A percentile compares a stretch with the other conserved stretches of the same genome.
Conservation (phyloP, 2,888 invertebrate genomes). For the Pyrocoelia pectoralis region DNA sequence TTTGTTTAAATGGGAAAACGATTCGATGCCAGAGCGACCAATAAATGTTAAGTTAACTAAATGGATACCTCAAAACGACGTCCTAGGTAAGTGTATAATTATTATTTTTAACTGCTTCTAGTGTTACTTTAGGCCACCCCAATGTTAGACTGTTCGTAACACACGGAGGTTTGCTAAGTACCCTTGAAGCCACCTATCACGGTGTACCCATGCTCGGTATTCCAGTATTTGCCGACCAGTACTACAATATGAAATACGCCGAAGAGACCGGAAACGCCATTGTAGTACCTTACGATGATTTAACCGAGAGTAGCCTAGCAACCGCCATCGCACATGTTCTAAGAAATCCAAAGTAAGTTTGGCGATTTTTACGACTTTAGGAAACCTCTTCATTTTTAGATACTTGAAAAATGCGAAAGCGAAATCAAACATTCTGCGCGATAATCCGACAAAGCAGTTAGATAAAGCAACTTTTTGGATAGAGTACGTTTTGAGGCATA, state of each 20-base stretch:
- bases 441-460: no score
- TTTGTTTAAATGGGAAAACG: conserved; percentile 54
- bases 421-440: background rate
- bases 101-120: background rate
- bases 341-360: conserved; percentile 46
- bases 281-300: conserved; percentile 49
- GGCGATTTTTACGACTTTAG: no score
- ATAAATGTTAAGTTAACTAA: conserved; percentile 22
- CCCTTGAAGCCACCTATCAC: conserved; percentile 19
- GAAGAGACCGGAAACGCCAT: conserved; percentile 50
- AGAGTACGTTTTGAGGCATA: no score
- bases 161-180: conserved; percentile 26
- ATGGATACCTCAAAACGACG: conserved; percentile 27
- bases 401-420: conserved; percentile 24
- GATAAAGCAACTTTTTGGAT: no score
- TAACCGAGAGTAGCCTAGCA: conserved; percentile 51
- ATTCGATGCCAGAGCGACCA: conserved; percentile 4
- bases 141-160: conserved; percentile 27
- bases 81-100: conserved; percentile 20
- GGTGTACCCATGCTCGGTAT: conserved; percentile 59
- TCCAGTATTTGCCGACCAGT: conserved; percentile 62
- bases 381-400: no score
- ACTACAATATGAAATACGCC: conserved; percentile 59
- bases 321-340: conserved; percentile 47
- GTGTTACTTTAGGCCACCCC: conserved; percentile 37